Evolutionary conservation across 1,140 invertebrate species (phyloP).

Genomic region (Orchesella cincta): DNA sequence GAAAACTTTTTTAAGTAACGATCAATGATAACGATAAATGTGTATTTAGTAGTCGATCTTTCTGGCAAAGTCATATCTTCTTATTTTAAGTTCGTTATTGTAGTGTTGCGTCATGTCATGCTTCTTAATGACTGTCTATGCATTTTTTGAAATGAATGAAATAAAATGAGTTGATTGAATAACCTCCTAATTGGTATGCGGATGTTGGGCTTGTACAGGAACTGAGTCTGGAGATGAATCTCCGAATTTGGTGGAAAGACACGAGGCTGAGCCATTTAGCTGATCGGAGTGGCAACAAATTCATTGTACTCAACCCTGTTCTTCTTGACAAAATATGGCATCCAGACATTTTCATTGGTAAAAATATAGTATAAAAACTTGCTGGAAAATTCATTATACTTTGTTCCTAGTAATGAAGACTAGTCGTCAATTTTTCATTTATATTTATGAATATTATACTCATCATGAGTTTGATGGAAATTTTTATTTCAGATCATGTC

Average conservation of each 20-base stretch:
- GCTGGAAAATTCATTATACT: background rate
- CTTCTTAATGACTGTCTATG: background rate
- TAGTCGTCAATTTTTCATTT: background rate
- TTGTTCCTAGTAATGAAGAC: background rate
- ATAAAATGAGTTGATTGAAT: background rate
- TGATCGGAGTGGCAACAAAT: conserved; percentile 37
- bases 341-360: conserved; percentile 48
- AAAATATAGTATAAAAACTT: background rate
- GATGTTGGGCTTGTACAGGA: conserved; percentile 36
- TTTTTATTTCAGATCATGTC: conserved; percentile 47
- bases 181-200: background rate
- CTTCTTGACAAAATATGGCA: conserved; percentile 50
- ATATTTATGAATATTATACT: background rate
- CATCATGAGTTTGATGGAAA: no score
- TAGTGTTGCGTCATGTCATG: background rate
- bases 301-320: conserved; percentile 48
- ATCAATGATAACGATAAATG: no score
- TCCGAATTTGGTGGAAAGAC: conserved; percentile 51
- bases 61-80: conserved; percentile 7
- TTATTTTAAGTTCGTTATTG: background rate
- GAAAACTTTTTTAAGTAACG: no score
- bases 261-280: conserved; percentile 45
- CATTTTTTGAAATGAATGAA: background rate
- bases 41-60: no score
- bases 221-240: conserved; percentile 51